phyloP scores from a whole-genome alignment of 2,113 vertebrate species.

The Carassius gibelio region DNA sequence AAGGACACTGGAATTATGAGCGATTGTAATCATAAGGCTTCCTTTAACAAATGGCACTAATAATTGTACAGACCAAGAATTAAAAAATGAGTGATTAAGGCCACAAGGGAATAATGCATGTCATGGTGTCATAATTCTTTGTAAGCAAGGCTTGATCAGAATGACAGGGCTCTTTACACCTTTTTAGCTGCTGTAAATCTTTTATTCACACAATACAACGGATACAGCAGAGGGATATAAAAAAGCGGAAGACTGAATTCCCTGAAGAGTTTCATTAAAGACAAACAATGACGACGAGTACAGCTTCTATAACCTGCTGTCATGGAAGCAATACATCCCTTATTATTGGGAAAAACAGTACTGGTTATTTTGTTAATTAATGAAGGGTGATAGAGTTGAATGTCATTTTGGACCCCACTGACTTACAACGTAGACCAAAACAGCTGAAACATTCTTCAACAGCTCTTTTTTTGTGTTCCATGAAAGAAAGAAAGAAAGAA shows the following conservation, averaged over 20 bases:
- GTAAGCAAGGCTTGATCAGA: conserved; percentile 67
- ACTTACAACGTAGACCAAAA: not conserved
- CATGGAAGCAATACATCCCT: not conserved
- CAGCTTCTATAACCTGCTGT: conserved; percentile 18
- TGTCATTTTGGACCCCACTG: not conserved
- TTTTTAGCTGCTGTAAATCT: conserved; percentile 80
- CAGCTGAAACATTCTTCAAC: not conserved
- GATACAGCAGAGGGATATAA: conserved; percentile 79
- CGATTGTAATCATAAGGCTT: not conserved
- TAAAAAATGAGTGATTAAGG: conserved; percentile 12
- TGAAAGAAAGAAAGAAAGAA: not conserved
- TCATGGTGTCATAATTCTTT: conserved; percentile 22
- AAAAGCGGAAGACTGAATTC: conserved; percentile 77
- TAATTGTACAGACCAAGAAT: not conserved
- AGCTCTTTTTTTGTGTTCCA: not conserved
- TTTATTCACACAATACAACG: conserved; percentile 80
- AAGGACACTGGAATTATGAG: not conserved
- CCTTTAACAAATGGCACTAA: not conserved
- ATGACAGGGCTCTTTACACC: conserved; percentile 76
- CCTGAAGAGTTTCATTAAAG: conserved; percentile 66
- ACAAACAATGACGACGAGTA: conserved; percentile 70
- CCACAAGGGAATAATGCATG: conserved; percentile 15
- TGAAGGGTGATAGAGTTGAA: not conserved
- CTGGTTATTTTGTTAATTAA: conserved; percentile 2
- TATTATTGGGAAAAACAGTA: not conserved